Base-by-base conservation (phyloP, 2,888 invertebrate genomes). In the Gastracanthus pulcherrimus region DNA sequence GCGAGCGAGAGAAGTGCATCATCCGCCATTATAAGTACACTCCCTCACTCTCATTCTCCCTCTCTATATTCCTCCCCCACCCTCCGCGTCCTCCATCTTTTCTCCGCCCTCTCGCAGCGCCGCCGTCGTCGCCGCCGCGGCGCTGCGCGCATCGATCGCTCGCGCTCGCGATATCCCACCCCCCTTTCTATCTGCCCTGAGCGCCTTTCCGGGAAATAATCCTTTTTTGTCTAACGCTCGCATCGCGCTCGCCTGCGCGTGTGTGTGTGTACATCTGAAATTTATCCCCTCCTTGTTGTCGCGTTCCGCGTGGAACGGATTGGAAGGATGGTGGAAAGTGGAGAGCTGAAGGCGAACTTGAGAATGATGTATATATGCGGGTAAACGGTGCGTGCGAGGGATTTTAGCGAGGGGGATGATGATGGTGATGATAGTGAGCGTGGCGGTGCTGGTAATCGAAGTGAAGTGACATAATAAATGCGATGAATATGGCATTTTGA, bases 141-240 rank as follows among this genome's bases (percentile, higher is more conserved):
- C n/a, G n/a, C n/a, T n/a, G 34, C 66, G 62, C 60, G 76, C 83
- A 85, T 85, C 86, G 86, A 84, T 86, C 86, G 11, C 55, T 55
- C 55, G 13, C 29, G 26, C 70, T n/a, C 74, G 13, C 81, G 80
- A 82, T 84, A 83, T 84, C 83, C 83, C 84, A 81, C 82, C 16
- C 82, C 83, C 77, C 76, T 83, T 83, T 84, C 83, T 51, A n/a
- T n/a, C n/a, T n/a, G n/a, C n/a, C n/a, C 77, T 83, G 81, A 81
- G 83, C 86, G 76, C 75, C 82, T 84, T 86, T 84, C 83, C 84
- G 82, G 78, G 84, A 85, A n/a, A 84, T 85, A 84, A 85, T 85
- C 85, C 84, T 84, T 84, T 85, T 84, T 84, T 84, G 72, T 84
- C 79, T 76, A 74, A 76, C 82, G n/a, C 51, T 11, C 19, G 69